Percentiles rank a stretch among this genome's conserved stretches.
Conservation (phyloP, 2,888 invertebrate genomes). For the Stegophylla sp. region DNA sequence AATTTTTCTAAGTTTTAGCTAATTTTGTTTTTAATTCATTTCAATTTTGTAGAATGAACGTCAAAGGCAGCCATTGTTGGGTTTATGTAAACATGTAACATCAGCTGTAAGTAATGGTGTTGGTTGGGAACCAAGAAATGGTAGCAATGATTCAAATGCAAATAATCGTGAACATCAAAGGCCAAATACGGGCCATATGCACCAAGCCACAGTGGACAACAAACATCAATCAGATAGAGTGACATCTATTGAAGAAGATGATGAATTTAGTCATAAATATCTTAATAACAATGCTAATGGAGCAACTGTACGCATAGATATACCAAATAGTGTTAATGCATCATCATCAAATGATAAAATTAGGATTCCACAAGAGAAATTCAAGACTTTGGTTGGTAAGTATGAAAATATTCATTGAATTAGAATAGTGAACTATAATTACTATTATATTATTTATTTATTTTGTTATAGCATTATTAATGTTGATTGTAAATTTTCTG, state of each 20-base stretch:
- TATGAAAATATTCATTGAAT: not conserved
- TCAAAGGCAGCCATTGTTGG: constrained; percentile 70
- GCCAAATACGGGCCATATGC: constrained; percentile 39
- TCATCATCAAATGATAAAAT: constrained; percentile 39
- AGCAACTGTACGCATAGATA: constrained; percentile 42
- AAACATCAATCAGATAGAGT: constrained; percentile 29
- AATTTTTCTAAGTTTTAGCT: not conserved
- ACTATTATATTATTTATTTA: constrained; percentile 60
- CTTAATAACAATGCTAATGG: constrained; percentile 45
- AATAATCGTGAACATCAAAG: constrained; percentile 45
- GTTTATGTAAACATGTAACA: constrained; percentile 57
- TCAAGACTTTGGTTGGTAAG: constrained; percentile 76
- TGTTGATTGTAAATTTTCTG: constrained; percentile 72
- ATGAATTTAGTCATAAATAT: constrained; percentile 32
- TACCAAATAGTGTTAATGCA: constrained; percentile 36
- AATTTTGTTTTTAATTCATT: not conserved
- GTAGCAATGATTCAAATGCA: not conserved
- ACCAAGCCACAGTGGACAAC: constrained; percentile 8
- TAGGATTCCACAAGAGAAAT: constrained; percentile 82
- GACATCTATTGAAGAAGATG: constrained; percentile 28
- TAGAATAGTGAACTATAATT: not conserved
- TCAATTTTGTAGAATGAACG: constrained; percentile 66
- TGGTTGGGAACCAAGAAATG: constrained; percentile 52
- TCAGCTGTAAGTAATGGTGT: constrained; percentile 45
- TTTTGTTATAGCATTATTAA: constrained; percentile 69